These are phyloP conservation scores for Schizopygopsis malacanthus DNA, from an alignment of 2,797 vertebrate species.

Conservation along the genomic window DNA sequence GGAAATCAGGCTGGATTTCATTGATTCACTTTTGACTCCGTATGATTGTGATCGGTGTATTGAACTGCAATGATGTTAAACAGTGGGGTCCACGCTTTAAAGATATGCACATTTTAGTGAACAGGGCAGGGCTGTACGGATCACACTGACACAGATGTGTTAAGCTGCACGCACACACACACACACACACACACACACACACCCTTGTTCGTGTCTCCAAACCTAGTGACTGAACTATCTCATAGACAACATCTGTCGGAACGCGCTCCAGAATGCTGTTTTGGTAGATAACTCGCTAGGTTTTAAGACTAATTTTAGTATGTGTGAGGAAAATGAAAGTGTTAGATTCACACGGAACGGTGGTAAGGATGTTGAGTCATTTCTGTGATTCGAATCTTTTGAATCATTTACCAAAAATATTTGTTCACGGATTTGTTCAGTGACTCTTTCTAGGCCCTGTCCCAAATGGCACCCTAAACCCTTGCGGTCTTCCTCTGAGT, in stretches of 20 bases:
- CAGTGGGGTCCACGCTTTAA: not conserved
- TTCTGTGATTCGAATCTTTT: slow-evolving; percentile 1
- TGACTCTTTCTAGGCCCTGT: not conserved
- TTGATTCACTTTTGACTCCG: slow-evolving; percentile 16
- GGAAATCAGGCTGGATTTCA: slow-evolving; percentile 30
- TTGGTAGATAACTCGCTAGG: not conserved
- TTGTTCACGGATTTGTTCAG: not conserved
- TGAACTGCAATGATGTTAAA: not conserved
- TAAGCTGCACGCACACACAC: not conserved
- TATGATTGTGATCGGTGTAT: not conserved
- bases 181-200: slow-evolving; percentile 10
- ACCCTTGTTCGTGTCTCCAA: slow-evolving; percentile 6
- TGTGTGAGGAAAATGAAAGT: not conserved
- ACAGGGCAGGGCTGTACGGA: slow-evolving; percentile 28
- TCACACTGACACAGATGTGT: slow-evolving; percentile 41
- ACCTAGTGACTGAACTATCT: not conserved
- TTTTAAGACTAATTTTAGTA: not conserved
- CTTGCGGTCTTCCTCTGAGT: no score
- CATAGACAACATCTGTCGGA: slow-evolving; percentile 8
- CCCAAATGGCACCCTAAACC: no score
- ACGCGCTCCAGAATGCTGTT: not conserved
- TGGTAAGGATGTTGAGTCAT: not conserved
- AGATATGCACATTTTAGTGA: not conserved
- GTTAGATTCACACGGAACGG: not conserved
- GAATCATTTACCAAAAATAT: slow-evolving; percentile 3